Evolutionary conservation across 2,888 invertebrate genomes (phyloP), one percentile per base, ranked within the genome.

Genomic region (Malthinus flaveolus): DNA sequence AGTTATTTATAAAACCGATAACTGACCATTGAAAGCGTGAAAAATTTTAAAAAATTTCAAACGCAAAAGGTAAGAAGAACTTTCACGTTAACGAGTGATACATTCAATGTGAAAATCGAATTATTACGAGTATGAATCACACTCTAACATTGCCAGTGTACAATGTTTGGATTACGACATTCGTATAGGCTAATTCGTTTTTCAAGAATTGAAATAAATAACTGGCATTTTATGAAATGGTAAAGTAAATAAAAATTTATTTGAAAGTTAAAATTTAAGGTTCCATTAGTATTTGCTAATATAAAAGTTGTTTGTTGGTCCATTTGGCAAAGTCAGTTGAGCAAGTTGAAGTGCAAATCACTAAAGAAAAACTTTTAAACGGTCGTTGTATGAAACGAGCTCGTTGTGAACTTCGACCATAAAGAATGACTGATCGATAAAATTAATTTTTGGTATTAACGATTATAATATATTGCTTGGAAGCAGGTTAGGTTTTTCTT

Each of bases 381-480:
- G 67, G 65, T 64, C 68, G 66, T 69, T 67, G 70, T 64, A 68
- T 64, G 67, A 67, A 67, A 61, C 66, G 67, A 67, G 64, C 66
- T 68, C 65, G 66, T 59, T 59, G 59, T 52, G 66, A 67, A 64
- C 68, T 70, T 68, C 61, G 48, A 61, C 47, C 68, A 66, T 69
- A 67, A 68, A 67, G 69, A 63, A 67, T 54, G 55, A 33, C 60
- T 67, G 71, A 75, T 77, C 76, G 75, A 75, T 75, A 71, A 73
- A 75, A 74, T 76, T 74, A 75, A 76, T 76, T 77, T 75, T 74
- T 75, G 75, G 75, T 75, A 76, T 76, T 76, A 75, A 75, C 75
- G 76, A 75, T 76, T 76, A 75, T 76, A 75, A 77, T 76, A 75
- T 76, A 76, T 75, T 73, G 72, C 72, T 67, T 62, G 68, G 68